A percentile compares a stretch with the other conserved stretches of the same genome.
These are phyloP conservation scores for Scelioninae gen. 2 DNA, from an alignment of 2,888 invertebrate genomes.

Conservation along the genomic window DNA sequence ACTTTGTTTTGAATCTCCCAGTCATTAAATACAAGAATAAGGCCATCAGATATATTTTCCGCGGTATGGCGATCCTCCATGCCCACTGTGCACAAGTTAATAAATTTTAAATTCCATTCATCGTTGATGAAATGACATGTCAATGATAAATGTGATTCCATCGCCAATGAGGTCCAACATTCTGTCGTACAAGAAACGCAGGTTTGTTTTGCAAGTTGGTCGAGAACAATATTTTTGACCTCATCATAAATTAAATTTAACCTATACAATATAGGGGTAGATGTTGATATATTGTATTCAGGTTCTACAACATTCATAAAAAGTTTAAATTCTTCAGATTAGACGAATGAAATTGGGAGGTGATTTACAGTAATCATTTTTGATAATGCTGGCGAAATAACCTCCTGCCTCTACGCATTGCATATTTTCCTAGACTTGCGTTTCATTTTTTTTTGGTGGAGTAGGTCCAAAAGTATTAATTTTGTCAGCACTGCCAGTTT, in stretches of 20 bases:
- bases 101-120: not conserved
- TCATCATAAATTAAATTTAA: too few species aligned
- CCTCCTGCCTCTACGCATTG: too few species aligned
- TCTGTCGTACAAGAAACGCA: conserved; percentile 20
- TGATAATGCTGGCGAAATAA: conserved; percentile 6
- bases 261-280: too few species aligned
- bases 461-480: too few species aligned
- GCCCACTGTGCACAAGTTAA: conserved; percentile 4
- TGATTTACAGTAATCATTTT: conserved; percentile 2
- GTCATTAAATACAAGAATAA: conserved; percentile 9
- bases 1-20: conserved; percentile 30
- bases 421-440: too few species aligned
- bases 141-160: conserved; percentile 23
- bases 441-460: too few species aligned
- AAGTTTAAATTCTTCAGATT: too few species aligned
- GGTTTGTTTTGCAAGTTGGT: too few species aligned
- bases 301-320: too few species aligned
- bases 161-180: conserved; percentile 28
- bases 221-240: not conserved
- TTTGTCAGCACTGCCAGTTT: too few species aligned
- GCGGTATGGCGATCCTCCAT: conserved; percentile 25
- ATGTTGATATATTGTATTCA: too few species aligned
- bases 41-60: conserved; percentile 22
- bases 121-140: conserved; percentile 28
- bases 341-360: too few species aligned